Base-by-base conservation (phyloP, 2,888 invertebrate species). In the Scaptomyza tumidula region DNA sequence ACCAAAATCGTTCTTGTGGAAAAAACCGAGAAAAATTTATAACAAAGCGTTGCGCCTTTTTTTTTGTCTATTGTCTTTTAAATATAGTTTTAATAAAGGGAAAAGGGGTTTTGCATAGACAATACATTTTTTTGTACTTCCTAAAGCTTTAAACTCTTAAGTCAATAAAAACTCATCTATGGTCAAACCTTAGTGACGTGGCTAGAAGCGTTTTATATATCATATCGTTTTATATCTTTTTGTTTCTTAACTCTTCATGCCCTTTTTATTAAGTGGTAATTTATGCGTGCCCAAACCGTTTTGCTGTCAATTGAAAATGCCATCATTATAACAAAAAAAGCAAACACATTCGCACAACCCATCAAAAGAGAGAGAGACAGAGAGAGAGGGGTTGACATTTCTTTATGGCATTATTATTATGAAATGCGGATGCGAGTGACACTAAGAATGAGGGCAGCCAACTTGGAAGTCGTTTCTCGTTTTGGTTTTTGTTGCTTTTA, bases 351-450 rank as follows among this genome's bases (percentile, higher is more conserved):
- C 39, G 7, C 39, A 41, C 52, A 50, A 35, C 35, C 24, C 49
- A 69, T 71, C 37, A 59, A 44, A 27, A 41, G 39, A 48, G 50
- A 44, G 35, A n/a, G n/a, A 19, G 2, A 19, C 19, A 19, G 19
- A 19, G 19, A 19, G 19, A 24, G 24, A 24, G 24, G 24, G 45
- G 50, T 61, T 74, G 75, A 56, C 75, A 75, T 62, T 75, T 54
- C 62, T 16, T 58, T 71, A 76, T 71, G 72, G 53, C 75, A 80
- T 63, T 61, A 71, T 71, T 71, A 65, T 54, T 56, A 52, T 56
- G 52, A 54, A 33, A 48, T 41, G 16, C 58, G 48, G 46, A 50
- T 63, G 63, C 45, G 45, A 39, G 11, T 31, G 61, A 50, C 62
- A 61, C 49, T 61, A 5, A 10, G 61, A 60, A 43, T 10, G 49